A percentile compares a stretch with the other conserved stretches of the same genome.
Evolutionary conservation across 2,888 invertebrate species (phyloP).

Genomic region (Oscheius sp.): DNA sequence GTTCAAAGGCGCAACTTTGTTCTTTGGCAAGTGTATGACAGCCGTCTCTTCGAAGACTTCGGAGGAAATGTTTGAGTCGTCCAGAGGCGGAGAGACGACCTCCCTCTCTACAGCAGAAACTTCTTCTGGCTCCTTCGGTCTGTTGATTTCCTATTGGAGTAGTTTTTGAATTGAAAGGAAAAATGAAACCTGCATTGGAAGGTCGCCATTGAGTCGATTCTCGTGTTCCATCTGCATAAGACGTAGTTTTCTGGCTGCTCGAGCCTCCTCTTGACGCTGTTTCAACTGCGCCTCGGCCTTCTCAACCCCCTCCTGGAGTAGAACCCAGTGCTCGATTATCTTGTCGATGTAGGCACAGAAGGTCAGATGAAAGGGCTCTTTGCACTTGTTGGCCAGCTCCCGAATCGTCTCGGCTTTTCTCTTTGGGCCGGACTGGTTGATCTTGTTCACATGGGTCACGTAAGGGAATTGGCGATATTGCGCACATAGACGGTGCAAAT

Average conservation of each 20-base stretch:
- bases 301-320: slow-evolving; percentile 46
- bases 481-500: slow-evolving; percentile 23
- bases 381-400: background rate
- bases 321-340: slow-evolving; percentile 52
- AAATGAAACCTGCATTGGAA: slow-evolving; percentile 7
- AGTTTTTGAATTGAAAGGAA: background rate
- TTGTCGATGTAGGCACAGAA: slow-evolving; percentile 22
- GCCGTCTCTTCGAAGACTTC: slow-evolving; percentile 28
- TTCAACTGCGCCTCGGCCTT: slow-evolving; percentile 44
- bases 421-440: slow-evolving; percentile 9
- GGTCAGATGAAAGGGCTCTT: slow-evolving; percentile 6
- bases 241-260: slow-evolving; percentile 44
- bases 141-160: background rate
- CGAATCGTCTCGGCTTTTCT: slow-evolving; percentile 4
- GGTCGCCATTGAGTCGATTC: slow-evolving; percentile 39
- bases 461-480: slow-evolving; percentile 25
- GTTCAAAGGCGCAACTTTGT: slow-evolving; percentile 27
- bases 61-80: slow-evolving; percentile 15
- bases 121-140: slow-evolving; percentile 2
- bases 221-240: slow-evolving; percentile 54
- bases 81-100: slow-evolving; percentile 5
- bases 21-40: background rate
- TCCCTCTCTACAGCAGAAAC: background rate
- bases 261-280: slow-evolving; percentile 47
- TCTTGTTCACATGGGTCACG: slow-evolving; percentile 29